Evolutionary conservation across 30 jellyfish, hydroid and myxozoan genomes (phyloP).

Genomic region (Catostylus mosaicus): DNA sequence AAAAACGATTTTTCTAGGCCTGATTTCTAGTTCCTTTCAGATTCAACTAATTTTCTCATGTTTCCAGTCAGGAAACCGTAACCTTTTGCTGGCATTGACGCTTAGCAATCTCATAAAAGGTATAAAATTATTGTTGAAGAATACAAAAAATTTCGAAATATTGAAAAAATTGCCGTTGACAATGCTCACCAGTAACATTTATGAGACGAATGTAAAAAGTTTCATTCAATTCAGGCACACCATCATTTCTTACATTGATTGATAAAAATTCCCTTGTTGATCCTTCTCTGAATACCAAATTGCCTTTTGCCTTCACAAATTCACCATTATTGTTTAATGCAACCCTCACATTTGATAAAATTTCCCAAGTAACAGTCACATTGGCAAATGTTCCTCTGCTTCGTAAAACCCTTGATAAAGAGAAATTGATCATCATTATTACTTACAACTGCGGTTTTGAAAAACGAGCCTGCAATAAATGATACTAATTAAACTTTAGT

Average conservation of each 20-base stretch:
- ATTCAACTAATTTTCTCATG: no score
- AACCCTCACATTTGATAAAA: slow-evolving; percentile 17
- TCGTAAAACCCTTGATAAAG: slow-evolving; percentile 62
- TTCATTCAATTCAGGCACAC: slow-evolving; percentile 84
- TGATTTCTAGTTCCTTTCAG: no score
- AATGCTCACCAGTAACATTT: slow-evolving; percentile 68
- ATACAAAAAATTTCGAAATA: no score
- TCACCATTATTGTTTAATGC: slow-evolving; percentile 34
- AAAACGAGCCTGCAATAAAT: no score
- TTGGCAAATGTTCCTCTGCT: slow-evolving; percentile 68
- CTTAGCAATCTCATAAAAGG: no score
- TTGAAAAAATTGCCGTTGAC: no score
- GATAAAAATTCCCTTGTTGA: slow-evolving; percentile 21
- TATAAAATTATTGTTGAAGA: no score
- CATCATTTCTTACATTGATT: slow-evolving; percentile 51
- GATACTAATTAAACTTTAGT: no score
- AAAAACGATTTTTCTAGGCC: no score
- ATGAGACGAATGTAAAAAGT: slow-evolving; percentile 57
- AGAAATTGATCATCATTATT: neutral
- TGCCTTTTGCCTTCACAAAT: slow-evolving; percentile 49
- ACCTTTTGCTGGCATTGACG: no score
- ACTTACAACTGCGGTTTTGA: no score
- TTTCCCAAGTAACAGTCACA: slow-evolving; percentile 76
- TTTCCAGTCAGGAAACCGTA: no score
- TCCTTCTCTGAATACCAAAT: slow-evolving; percentile 53